Percentiles rank a stretch among this genome's conserved stretches.
Conservation (phyloP, 2,888 invertebrate genomes). For the Teinopalpus imperialis region DNA sequence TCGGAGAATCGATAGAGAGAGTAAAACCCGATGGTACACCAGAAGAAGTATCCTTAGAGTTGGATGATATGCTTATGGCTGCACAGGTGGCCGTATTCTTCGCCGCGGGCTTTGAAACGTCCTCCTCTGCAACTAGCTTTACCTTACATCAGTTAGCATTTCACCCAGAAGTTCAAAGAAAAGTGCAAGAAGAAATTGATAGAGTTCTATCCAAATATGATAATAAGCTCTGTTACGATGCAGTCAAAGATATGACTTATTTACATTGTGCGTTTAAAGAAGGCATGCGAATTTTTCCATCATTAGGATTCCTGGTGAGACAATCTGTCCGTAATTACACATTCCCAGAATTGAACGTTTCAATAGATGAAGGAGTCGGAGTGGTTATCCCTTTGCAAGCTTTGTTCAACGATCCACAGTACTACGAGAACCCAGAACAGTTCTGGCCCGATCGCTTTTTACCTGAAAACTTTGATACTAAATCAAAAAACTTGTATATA, state of each 20-base stretch:
- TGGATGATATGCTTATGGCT: constrained; percentile 45
- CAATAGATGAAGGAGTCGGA: constrained; percentile 42
- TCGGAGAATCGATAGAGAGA: constrained; percentile 45
- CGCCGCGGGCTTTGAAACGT: constrained; percentile 55
- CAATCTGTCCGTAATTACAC: constrained; percentile 31
- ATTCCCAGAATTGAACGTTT: constrained; percentile 31
- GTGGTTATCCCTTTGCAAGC: constrained; percentile 48
- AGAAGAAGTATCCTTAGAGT: constrained; percentile 40
- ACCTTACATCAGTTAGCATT: constrained; percentile 34
- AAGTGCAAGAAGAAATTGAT: constrained; percentile 36
- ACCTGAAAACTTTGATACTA: constrained; percentile 34
- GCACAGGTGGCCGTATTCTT: constrained; percentile 63
- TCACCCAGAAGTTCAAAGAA: constrained; percentile 32
- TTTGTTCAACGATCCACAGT: constrained; percentile 53
- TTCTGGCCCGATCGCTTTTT: constrained; percentile 55
- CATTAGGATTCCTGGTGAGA: constrained; percentile 32
- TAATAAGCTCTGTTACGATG: constrained; percentile 36
- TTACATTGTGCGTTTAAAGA: constrained; percentile 33
- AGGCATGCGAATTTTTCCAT: constrained; percentile 34
- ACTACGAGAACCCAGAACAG: constrained; percentile 51
- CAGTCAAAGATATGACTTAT: constrained; percentile 36
- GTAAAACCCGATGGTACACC: constrained; percentile 42
- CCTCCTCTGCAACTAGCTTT: constrained; percentile 35
- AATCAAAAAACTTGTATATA: constrained; percentile 46
- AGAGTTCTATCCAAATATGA: constrained; percentile 31